Evolutionary conservation across 2,797 vertebrate genomes (phyloP).

Genomic region (Ambastaia sidthimunki): DNA sequence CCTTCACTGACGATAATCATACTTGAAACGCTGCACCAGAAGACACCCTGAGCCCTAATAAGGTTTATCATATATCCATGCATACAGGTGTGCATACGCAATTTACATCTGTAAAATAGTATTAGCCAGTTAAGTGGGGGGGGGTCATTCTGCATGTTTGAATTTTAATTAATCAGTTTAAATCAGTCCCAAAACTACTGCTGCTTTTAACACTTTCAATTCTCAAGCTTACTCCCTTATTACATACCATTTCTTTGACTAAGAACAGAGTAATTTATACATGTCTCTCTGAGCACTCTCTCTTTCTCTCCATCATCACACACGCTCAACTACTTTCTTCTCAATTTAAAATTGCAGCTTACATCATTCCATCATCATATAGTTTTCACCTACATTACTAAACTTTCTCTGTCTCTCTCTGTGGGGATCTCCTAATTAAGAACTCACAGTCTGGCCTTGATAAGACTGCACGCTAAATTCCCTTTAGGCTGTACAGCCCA

Average conservation of each 20-base stretch:
- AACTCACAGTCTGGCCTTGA: conserved; percentile 45
- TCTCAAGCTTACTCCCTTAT: conserved; percentile 65
- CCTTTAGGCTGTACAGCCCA: conserved; percentile 46
- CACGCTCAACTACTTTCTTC: background rate
- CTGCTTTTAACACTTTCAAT: conserved; percentile 66
- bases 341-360: conserved; percentile 17
- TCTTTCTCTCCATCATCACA: conserved; percentile 17
- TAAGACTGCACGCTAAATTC: conserved; percentile 46
- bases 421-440: conserved; percentile 48
- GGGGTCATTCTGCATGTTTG: conserved; percentile 20
- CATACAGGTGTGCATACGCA: conserved; percentile 9
- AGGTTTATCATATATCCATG: conserved; percentile 22
- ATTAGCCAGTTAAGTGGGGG: conserved; percentile 21
- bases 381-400: conserved; percentile 9
- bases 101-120: background rate
- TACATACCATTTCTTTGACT: conserved; percentile 64
- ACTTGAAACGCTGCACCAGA: background rate
- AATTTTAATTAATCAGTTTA: conserved; percentile 16
- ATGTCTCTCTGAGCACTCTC: conserved; percentile 51
- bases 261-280: conserved; percentile 62
- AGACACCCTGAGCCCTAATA: background rate
- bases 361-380: conserved; percentile 35
- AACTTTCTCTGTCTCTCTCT: conserved; percentile 15
- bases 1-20: conserved; percentile 22
- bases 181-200: conserved; percentile 51